Evolutionary conservation across 2,888 invertebrate genomes (phyloP).

Genomic region (Epinotia ramella): DNA sequence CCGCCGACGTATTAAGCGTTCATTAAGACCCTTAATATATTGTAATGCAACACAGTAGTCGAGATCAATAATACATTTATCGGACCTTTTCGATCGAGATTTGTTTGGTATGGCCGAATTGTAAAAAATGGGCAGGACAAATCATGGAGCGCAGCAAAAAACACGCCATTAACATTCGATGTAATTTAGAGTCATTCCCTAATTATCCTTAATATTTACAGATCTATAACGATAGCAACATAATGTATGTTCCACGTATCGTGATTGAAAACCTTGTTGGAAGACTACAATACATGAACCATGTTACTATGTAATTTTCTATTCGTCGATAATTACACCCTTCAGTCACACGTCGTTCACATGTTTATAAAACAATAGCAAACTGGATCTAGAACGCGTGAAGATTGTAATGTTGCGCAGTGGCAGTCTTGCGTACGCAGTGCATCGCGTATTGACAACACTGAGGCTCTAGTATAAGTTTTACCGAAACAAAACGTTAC

Average conservation of each 20-base stretch:
- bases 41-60: conserved; percentile 56
- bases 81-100: conserved; percentile 24
- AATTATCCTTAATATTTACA: neutral
- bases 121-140: conserved; percentile 27
- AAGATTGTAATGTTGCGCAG: neutral
- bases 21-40: conserved; percentile 67
- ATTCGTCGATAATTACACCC: conserved; percentile 25
- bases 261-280: neutral
- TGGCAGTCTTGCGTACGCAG: conserved; percentile 16
- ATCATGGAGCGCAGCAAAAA: conserved; percentile 5
- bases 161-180: conserved; percentile 14
- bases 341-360: conserved; percentile 25
- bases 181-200: conserved; percentile 11
- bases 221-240: neutral
- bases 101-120: conserved; percentile 23
- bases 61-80: conserved; percentile 44
- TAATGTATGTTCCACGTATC: neutral
- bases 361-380: conserved; percentile 22
- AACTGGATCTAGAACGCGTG: conserved; percentile 30
- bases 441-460: conserved; percentile 4
- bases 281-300: conserved; percentile 8
- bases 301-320: conserved; percentile 20
- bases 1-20: conserved; percentile 72
- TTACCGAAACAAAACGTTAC: too few species aligned
- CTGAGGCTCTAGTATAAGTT: too few species aligned